Evolutionary conservation across 2,113 vertebrate species (phyloP), one percentile per base, ranked within the genome.

Genomic region (Mellivora capensis): DNA sequence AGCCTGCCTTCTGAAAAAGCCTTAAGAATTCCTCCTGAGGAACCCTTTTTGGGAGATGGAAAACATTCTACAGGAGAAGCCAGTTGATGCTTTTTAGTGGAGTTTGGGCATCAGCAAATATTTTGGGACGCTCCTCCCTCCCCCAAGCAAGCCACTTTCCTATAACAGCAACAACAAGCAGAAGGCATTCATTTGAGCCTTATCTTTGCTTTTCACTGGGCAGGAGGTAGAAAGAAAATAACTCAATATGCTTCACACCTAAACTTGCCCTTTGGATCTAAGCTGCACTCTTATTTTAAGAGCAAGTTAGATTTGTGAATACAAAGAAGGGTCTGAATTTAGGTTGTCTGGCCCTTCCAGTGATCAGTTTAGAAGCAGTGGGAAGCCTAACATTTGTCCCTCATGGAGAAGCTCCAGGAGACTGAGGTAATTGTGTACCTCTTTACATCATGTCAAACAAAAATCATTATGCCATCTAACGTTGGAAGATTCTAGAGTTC

Each of bases 221-320:
- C 25, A 83, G 80, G 76, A 83, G 67, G 31, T 83, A 59, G 77
- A 74, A 95, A 86, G 80, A 95, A 72, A 93, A 83, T 94, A 37
- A 54, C 77, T 95, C 61, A 76, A 17, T 87, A 42, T 54, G 49
- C 17, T 84, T 86, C 77, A 79, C 54, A 89, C 61, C 69, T 95
- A 74, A 93, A 96, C 76, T 91, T 81, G 44, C 83, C 86, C 57
- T 91, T 94, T 76, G 47, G 59, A 81, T 91, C 42, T 54, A 82
- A 93, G 74, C 80, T 84, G 37, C 49, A 21, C 72, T 87, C 76
- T 93, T 81, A 81, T 81, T 96, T 95, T 94, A 93, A 93, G 61
- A 83, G 67, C 61, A 71, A 52, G 61, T 49, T 79, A 59, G 67
- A 72, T 62, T 93, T 91, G 57, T 62, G 76, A 77, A 25, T 96